Evolutionary conservation across 2,888 invertebrate species (phyloP).

Genomic region (Rotaria magnacalcarata): DNA sequence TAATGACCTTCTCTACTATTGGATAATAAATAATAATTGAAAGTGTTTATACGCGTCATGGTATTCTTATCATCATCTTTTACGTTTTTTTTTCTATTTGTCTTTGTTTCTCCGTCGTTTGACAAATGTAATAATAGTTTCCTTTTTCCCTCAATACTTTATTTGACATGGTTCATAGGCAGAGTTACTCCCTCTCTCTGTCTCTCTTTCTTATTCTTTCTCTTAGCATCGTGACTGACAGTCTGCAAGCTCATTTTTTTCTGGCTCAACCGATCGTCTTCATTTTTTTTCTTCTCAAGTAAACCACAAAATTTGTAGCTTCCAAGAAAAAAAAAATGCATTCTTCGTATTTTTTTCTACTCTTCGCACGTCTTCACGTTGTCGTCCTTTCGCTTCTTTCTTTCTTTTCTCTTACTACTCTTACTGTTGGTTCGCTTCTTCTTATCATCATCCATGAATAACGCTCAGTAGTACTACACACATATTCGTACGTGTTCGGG

Average conservation of each 20-base stretch:
- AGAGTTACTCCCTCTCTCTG: not conserved
- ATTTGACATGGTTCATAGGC: not conserved
- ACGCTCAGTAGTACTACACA: not conserved
- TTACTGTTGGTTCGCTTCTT: not conserved
- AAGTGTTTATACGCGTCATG: not conserved
- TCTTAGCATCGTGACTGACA: not conserved
- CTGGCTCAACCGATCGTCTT: not conserved
- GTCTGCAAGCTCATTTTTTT: not conserved
- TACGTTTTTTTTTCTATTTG: not conserved
- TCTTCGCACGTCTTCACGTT: not conserved
- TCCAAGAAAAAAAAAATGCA: not conserved
- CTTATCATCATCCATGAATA: constrained; percentile 18
- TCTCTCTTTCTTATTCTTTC: not conserved
- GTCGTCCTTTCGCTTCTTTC: not conserved
- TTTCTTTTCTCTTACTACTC: not conserved
- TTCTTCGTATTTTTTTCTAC: not conserved
- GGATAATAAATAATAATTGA: not conserved
- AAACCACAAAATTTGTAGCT: constrained; percentile 18
- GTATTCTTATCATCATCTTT: not conserved
- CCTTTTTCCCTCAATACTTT: not conserved
- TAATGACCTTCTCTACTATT: not conserved
- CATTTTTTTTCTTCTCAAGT: constrained; percentile 8
- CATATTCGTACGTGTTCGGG: not conserved
- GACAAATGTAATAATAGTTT: not conserved
- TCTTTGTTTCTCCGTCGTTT: not conserved